Evolutionary conservation across 1,140 invertebrate species (phyloP).

Genomic region (Dendroctonus ponderosae): DNA sequence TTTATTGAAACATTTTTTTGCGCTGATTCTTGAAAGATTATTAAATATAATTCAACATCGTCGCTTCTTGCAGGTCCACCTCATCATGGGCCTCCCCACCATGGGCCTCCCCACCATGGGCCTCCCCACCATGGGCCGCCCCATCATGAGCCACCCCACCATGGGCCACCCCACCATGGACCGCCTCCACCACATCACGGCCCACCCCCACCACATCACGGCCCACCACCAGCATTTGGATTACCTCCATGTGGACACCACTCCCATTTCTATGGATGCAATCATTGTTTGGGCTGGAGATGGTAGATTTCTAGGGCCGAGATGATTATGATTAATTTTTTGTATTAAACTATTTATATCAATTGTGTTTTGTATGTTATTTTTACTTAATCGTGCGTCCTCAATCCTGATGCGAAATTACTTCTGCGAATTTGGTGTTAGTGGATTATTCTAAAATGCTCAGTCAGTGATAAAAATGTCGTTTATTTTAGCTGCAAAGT

Average conservation of each 20-base stretch:
- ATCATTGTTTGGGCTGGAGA: background rate
- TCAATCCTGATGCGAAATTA: too few species aligned
- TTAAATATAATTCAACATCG: background rate
- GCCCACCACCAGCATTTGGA: too few species aligned
- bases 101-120: background rate
- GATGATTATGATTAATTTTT: too few species aligned
- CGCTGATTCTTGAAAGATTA: background rate
- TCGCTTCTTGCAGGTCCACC: background rate
- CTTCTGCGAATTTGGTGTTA: too few species aligned
- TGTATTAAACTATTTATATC: too few species aligned
- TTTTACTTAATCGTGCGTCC: too few species aligned
- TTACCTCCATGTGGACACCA: too few species aligned
- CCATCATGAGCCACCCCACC: background rate
- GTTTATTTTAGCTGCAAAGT: too few species aligned
- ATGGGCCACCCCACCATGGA: background rate
- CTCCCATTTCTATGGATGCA: background rate
- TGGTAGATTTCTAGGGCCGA: too few species aligned
- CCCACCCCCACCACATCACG: background rate
- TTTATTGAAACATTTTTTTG: background rate
- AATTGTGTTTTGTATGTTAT: too few species aligned
- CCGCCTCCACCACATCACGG: conserved; percentile 1
- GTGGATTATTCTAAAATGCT: too few species aligned
- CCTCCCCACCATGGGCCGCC: background rate
- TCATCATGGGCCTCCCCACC: background rate
- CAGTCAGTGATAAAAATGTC: too few species aligned